These are phyloP conservation scores for Leptobrachium ailaonicum DNA, from an alignment of 2,113 vertebrate genomes.

Conservation along the genomic window DNA sequence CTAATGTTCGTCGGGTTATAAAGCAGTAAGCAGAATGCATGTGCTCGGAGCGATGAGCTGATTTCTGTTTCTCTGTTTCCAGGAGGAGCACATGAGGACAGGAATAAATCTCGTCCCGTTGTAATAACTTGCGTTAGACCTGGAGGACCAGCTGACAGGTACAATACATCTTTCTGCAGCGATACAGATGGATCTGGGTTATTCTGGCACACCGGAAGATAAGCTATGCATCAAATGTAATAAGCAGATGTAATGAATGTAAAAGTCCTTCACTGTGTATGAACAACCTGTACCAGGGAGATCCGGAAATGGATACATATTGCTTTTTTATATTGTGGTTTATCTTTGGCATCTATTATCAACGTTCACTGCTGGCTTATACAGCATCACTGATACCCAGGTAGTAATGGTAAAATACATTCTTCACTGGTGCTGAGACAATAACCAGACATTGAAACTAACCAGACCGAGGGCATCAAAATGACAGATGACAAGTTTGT, in stretches of 20 bases:
- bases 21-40: slow-evolving; percentile 15
- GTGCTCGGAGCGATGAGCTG: slow-evolving; percentile 28
- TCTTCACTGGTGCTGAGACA: slow-evolving; percentile 14
- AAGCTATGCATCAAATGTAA: slow-evolving; percentile 44
- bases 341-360: slow-evolving; percentile 3
- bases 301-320: slow-evolving; percentile 10
- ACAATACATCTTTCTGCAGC: slow-evolving; percentile 61
- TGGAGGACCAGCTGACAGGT: slow-evolving; percentile 96
- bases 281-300: slow-evolving; percentile 20
- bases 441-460: background rate
- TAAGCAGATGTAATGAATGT: slow-evolving; percentile 43
- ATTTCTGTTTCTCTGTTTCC: slow-evolving; percentile 50
- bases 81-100: slow-evolving; percentile 93
- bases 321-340: background rate
- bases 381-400: background rate
- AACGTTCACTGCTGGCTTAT: slow-evolving; percentile 26
- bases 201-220: slow-evolving; percentile 46
- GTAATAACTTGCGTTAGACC: slow-evolving; percentile 93
- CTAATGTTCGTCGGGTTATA: slow-evolving; percentile 9
- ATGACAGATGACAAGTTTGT: slow-evolving; percentile 4
- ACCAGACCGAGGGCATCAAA: slow-evolving; percentile 8
- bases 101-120: slow-evolving; percentile 96
- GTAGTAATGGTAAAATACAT: slow-evolving; percentile 17
- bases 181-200: slow-evolving; percentile 49
- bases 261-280: slow-evolving; percentile 21